phyloP scores from a whole-genome alignment of 2,113 vertebrate species.

The Dipodomys ordii region DNA sequence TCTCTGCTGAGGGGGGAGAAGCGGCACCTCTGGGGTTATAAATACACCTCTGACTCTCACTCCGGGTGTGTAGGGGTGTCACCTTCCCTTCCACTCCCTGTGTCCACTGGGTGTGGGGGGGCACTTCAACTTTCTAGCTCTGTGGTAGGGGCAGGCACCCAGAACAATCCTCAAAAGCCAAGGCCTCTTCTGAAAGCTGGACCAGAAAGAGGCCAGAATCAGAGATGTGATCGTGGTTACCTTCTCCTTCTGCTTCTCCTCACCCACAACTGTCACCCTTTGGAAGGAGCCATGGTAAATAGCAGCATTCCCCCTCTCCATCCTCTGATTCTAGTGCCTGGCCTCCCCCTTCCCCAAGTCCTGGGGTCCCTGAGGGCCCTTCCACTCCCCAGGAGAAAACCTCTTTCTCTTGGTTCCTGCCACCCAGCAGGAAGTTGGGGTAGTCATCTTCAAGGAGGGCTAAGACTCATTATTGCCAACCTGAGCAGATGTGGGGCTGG shows the following conservation, averaged over 20 bases:
- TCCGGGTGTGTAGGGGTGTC: accelerated
- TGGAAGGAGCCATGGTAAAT: background rate
- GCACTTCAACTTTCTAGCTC: background rate
- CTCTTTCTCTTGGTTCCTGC: background rate
- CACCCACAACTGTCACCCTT: too few relatives aligned
- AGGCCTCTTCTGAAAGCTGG: background rate
- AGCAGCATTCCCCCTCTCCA: background rate
- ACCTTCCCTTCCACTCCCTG: background rate
- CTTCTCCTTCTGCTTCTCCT: background rate
- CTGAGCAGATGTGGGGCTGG: background rate
- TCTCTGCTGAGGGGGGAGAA: background rate
- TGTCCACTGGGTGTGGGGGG: background rate
- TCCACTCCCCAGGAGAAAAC: background rate
- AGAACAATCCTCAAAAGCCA: background rate
- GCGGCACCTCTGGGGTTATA: background rate
- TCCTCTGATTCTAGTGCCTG: background rate
- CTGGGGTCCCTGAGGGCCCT: background rate
- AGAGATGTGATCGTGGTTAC: background rate
- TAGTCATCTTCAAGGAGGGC: accelerated
- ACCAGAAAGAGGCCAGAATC: background rate
- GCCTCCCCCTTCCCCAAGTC: too few relatives aligned
- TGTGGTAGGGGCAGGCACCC: background rate
- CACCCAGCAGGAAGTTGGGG: too few relatives aligned
- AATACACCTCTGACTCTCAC: background rate
- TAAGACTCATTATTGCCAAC: background rate